Evolutionary conservation across 2,888 invertebrate genomes (phyloP), one percentile per base, ranked within the genome.

Genomic region (Melieria picta): DNA sequence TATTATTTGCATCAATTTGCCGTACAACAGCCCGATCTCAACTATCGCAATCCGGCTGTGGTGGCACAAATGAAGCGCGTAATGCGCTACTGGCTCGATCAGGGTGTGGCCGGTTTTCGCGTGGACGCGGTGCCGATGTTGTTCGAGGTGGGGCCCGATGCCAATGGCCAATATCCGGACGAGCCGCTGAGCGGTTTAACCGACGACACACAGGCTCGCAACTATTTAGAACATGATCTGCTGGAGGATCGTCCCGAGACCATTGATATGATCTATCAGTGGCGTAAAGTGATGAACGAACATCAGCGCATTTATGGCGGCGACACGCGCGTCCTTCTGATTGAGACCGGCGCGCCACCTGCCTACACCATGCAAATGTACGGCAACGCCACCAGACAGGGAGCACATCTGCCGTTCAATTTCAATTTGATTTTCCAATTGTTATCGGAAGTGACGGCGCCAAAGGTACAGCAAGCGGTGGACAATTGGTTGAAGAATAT

Each of bases 31-130:
- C 95, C 96, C 0, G 96, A 96, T 84, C 88, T 97, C 0, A 95
- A 97, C 85, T 93, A 89, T 75, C 88, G 91, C 60, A 93, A 93
- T 84, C 89, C 91, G 0, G 88, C 89, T 52, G 90, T 96, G 6
- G 88, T 90, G 4, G 86, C 90, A 63, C 91, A 91, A 81, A 90
- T 94, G 85, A 89, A 91, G 86, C 90, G 90, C 76, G 83, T 86
- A 10, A 83, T 94, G 78, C 84, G 86, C 56, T 93, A 91, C 81
- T 95, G 95, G 94, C 83, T 95, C 16, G 90, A 92, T 64, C 89
- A 90, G 71, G 94, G 94, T 0, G 91, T 92, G 0, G 93, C 93
- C 80, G 95, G 95, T 0, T 93, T 94, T 81, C 89, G 94, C 64
- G 87, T 94, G 0, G 91, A 92, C 76, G 91, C 91, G 0, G 86